These are phyloP conservation scores for Lycodopsis pacificus DNA, from an alignment of 2,797 vertebrate genomes.

Conservation along the genomic window DNA sequence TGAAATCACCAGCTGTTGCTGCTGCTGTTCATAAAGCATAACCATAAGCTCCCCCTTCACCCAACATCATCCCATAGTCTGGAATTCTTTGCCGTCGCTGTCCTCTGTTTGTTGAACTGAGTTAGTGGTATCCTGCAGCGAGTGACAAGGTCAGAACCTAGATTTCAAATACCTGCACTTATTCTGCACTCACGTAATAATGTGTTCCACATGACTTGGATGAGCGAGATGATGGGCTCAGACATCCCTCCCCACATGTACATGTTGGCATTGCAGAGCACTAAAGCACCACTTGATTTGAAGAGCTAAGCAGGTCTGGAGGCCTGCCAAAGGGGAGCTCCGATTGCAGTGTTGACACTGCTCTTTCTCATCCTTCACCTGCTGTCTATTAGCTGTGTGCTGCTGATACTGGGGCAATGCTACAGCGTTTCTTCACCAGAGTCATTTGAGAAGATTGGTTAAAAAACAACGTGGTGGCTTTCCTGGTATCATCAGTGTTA, in stretches of 20 bases:
- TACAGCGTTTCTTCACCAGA: conserved; percentile 32
- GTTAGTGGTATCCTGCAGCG: background rate
- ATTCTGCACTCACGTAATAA: conserved; percentile 9
- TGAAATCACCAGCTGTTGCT: background rate
- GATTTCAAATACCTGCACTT: conserved; percentile 9
- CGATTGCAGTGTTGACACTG: conserved; percentile 69
- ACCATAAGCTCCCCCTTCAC: too few species aligned
- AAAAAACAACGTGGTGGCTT: background rate
- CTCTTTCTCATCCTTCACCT: conserved; percentile 74
- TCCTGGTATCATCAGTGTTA: conserved; percentile 11
- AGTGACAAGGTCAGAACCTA: conserved; percentile 14
- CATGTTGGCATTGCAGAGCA: conserved; percentile 50
- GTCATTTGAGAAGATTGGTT: conserved; percentile 20
- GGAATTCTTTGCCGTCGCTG: background rate
- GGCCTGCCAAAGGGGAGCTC: conserved; percentile 62
- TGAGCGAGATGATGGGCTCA: conserved; percentile 4
- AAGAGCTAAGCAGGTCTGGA: conserved; percentile 64
- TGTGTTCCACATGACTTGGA: conserved; percentile 32
- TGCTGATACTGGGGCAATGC: conserved; percentile 36
- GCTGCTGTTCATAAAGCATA: background rate
- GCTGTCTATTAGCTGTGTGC: conserved; percentile 69
- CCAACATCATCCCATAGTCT: background rate
- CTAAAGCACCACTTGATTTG: conserved; percentile 67
- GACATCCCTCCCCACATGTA: conserved; percentile 25
- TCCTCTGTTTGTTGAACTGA: background rate